These are phyloP conservation scores for Crocodylus rhombifer DNA, from an alignment of 2,797 vertebrate species.

Conservation along the genomic window DNA sequence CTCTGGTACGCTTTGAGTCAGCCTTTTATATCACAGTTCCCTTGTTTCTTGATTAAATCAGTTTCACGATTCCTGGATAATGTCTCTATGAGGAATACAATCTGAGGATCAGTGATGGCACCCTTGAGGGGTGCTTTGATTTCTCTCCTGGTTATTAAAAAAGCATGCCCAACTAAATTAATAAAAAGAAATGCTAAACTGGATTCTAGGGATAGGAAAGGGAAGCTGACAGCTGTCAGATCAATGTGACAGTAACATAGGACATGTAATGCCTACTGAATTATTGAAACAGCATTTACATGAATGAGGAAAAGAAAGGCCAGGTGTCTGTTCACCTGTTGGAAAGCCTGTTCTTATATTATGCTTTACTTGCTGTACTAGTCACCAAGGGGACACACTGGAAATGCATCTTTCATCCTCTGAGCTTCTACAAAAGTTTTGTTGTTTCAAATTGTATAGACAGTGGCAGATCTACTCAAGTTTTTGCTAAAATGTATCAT, in stretches of 20 bases:
- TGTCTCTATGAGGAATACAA: neutral
- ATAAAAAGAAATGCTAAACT: neutral
- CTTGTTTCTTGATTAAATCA: neutral
- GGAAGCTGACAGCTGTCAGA: neutral
- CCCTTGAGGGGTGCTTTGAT: neutral
- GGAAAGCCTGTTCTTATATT: neutral
- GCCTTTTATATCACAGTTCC: neutral
- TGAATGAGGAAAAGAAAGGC: neutral
- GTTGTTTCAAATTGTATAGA: neutral
- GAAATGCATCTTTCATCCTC: neutral
- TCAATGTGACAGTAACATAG: rapidly evolving
- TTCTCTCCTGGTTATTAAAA: neutral
- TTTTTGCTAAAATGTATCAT: neutral
- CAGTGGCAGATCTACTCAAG: neutral
- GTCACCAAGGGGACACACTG: neutral
- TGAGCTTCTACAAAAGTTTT: neutral
- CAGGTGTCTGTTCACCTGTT: neutral
- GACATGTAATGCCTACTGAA: neutral
- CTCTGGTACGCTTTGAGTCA: neutral
- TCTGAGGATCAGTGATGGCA: neutral
- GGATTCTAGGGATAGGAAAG: neutral
- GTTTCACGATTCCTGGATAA: neutral
- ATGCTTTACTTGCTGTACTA: neutral
- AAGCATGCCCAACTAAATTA: neutral
- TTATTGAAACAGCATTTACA: neutral